Evolutionary conservation across 2,888 invertebrate species (phyloP), one percentile per base, ranked within the genome.

Genomic region (Ferdinandea cuprea): DNA sequence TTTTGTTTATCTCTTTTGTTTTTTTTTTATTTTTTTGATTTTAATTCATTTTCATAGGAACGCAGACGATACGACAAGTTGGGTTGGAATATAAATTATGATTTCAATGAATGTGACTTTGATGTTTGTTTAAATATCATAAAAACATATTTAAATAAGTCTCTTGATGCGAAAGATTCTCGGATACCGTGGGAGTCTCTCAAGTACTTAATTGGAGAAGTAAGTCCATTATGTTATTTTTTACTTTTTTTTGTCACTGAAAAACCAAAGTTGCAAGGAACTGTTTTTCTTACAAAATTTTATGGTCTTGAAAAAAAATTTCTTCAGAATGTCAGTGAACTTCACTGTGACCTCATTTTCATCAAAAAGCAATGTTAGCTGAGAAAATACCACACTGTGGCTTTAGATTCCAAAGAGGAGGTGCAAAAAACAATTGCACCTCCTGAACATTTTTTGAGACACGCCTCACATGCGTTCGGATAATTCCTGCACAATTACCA

Each of bases 81-180:
- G 71, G 98, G 98, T 0, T 98, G 98, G 97, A 98, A 98, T 89
- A 96, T 98, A 85, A 93, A 94, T 63, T 98, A 98, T 90, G 98
- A 98, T 91, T 98, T 98, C 91, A 97, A 96, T 90, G 96, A 98
- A 90, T 96, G 97, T 0, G 98, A 98, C 91, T 98, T 98, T 90
- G 94, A 94, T 78, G 97, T 98, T 32, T 97, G 97, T 91, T 93
- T 95, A 87, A 94, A 95, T 89, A 97, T 98, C 81, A 91, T 98
- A 79, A 94, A 95, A 85, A 96, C 95, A 2, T 98, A 98, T 91
- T 92, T 98, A 65, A 95, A 93, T 15, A 95, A 97, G 86, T 91
- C 92, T 0, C 91, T 91, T 7, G 90, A 92, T n/a, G 89, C 91
- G 0, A 92, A 92, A 40, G 94, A 93, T 58, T 91, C 92, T 0